phyloP scores from a whole-genome alignment of 2,888 invertebrate genomes.

The Macroteleia sp. region DNA sequence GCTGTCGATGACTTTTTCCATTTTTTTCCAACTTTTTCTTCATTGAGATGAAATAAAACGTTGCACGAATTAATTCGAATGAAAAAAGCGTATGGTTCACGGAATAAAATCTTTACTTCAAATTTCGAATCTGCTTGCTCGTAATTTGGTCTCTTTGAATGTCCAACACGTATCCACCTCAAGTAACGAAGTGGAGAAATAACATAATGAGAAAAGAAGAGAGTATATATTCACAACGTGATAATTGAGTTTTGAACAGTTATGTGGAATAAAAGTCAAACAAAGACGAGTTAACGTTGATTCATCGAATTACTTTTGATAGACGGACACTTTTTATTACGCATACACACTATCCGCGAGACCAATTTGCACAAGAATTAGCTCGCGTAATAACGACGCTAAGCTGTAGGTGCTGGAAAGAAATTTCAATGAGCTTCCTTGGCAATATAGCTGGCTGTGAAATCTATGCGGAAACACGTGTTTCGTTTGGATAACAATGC shows the following conservation, averaged over 20 bases:
- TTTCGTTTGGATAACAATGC: constrained; percentile 17
- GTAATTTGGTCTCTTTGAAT: constrained; percentile 13
- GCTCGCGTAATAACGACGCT: constrained; percentile 10
- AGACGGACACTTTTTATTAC: not conserved
- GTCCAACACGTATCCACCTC: constrained; percentile 5
- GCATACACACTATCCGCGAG: not conserved
- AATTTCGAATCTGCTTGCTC: constrained; percentile 1
- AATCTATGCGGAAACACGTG: constrained; percentile 57
- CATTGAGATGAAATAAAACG: not conserved
- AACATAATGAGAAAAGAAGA: constrained; percentile 26
- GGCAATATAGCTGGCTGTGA: constrained; percentile 12
- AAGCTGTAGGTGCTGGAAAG: constrained; percentile 5
- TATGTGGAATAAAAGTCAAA: not conserved
- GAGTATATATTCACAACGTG: not conserved
- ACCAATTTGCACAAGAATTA: constrained; percentile 7
- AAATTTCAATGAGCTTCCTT: constrained; percentile 12
- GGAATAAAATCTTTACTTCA: not conserved
- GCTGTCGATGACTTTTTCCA: too few relatives aligned
- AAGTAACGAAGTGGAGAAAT: constrained; percentile 17
- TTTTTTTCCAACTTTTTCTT: not conserved
- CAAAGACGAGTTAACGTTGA: not conserved
- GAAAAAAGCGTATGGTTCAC: too few relatives aligned
- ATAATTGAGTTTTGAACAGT: constrained; percentile 5
- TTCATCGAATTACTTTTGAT: too few relatives aligned
- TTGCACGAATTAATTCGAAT: not conserved